Conservation (phyloP, 2,888 invertebrate species). For the Mesorhabditis spiculigera region DNA sequence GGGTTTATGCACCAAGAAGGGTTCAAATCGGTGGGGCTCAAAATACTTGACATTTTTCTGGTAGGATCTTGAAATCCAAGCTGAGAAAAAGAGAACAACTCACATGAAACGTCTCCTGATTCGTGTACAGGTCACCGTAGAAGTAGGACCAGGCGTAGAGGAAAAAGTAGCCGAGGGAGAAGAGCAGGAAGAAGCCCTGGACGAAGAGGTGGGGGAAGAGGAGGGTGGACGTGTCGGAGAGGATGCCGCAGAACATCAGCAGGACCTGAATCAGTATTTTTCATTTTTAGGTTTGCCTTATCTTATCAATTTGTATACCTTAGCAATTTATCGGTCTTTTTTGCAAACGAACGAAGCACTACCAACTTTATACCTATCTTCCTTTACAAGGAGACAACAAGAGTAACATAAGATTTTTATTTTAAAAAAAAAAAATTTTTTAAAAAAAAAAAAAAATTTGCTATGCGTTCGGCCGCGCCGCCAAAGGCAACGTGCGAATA, state of each 20-base stretch:
- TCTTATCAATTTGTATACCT: background rate
- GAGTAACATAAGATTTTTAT: no score
- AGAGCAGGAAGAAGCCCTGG: conserved; percentile 45
- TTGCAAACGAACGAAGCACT: no score
- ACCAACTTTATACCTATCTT: no score
- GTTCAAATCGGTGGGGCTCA: no score
- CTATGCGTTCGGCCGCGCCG: no score
- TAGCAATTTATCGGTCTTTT: no score
- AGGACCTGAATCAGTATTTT: conserved; percentile 27
- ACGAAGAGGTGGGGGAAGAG: conserved; percentile 50
- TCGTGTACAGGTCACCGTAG: conserved; percentile 48
- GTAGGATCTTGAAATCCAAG: background rate
- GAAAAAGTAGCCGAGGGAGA: conserved; percentile 48
- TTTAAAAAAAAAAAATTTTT: no score
- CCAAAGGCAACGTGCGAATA: no score
- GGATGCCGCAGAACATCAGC: conserved; percentile 48
- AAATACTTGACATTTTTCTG: no score
- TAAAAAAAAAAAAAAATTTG: no score
- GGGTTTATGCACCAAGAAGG: no score
- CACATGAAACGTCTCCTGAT: conserved; percentile 39
- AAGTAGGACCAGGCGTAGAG: conserved; percentile 54
- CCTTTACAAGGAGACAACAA: no score
- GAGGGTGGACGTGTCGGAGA: conserved; percentile 41
- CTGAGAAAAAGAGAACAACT: background rate
- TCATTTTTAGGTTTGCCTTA: conserved; percentile 6